phyloP scores from a whole-genome alignment of 2,113 vertebrate genomes.

The Chlorodrepanis virens region DNA sequence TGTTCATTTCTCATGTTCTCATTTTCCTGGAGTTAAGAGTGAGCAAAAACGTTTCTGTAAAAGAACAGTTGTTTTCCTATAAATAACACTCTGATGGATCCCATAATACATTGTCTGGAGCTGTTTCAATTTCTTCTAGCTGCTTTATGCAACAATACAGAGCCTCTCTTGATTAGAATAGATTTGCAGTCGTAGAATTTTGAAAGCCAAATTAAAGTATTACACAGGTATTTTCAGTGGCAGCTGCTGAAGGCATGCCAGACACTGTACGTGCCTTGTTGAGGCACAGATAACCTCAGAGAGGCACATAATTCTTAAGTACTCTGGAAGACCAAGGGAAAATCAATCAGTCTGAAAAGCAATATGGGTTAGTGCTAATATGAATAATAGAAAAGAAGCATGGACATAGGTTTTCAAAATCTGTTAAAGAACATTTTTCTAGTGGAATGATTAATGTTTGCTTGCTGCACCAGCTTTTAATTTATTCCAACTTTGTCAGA shows the following conservation, averaged over 20 bases:
- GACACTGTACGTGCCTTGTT: rapidly evolving
- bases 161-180: not conserved
- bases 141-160: not conserved
- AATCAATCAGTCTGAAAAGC: not conserved
- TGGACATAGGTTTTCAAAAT: not conserved
- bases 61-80: not conserved
- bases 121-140: not conserved
- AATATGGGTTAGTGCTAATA: not conserved
- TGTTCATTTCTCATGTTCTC: not conserved
- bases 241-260: not conserved
- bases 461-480: not conserved
- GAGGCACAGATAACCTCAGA: not conserved
- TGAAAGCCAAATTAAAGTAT: not conserved
- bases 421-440: not conserved
- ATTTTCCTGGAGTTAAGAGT: conserved; percentile 3
- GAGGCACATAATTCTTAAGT: not conserved
- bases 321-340: not conserved
- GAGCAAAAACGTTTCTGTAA: not conserved
- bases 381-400: not conserved
- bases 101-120: not conserved
- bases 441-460: not conserved
- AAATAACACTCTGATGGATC: not conserved
- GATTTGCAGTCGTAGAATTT: not conserved
- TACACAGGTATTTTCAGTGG: not conserved
- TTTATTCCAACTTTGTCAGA: conserved; percentile 17